Evolutionary conservation across 53 echinoderm and acorn worm species (phyloP), one percentile per base, ranked within the genome.

Genomic region (Actinopyga echinites): DNA sequence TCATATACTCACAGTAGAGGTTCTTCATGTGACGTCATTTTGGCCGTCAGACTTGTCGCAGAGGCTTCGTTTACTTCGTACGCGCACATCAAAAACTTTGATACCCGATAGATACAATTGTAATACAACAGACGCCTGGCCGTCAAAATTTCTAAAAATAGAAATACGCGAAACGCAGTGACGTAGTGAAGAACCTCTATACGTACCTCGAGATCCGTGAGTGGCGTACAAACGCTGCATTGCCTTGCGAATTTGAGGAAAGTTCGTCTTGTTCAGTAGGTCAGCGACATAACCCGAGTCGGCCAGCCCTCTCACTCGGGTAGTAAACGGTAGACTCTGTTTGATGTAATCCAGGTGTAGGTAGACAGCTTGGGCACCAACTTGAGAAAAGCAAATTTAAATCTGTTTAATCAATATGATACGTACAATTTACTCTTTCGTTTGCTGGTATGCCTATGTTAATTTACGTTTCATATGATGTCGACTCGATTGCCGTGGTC

Each of bases 221-320:
- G 75, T 75, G 28, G 26, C 49, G 75, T 49, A 75, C 24, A 75
- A 44, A 10, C n/a, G 85, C 19, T 77, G 36, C 43, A 64, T 62
- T n/a, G 75, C 75, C 6, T 54, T 34, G 28, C 85, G 65, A 22
- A 91, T 88, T 30, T 91, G 84, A 56, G 83, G 80, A 17, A 83
- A 91, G 11, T 61, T 73, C 6, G 91, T 79, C 62, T 49, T 56
- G 69, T 95, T 90, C 26, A 17, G 56, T 24, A 69, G 65, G 42
- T 90, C 88, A 6, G 84, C 74, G 71, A 88, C 83, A 82, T 87
- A 93, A 13, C 93, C 95, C n/a, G 86, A 90, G 65, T 95, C 95
- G 0, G 86, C 88, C 4, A 95, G 73, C 56, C 90, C 95, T 30
- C 83, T 77, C 64, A 93, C 75, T 1, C 67, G 65, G 54, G 78